phyloP scores from a whole-genome alignment of 1,140 invertebrate species.

The Macrotrachela quadricornifera region DNA sequence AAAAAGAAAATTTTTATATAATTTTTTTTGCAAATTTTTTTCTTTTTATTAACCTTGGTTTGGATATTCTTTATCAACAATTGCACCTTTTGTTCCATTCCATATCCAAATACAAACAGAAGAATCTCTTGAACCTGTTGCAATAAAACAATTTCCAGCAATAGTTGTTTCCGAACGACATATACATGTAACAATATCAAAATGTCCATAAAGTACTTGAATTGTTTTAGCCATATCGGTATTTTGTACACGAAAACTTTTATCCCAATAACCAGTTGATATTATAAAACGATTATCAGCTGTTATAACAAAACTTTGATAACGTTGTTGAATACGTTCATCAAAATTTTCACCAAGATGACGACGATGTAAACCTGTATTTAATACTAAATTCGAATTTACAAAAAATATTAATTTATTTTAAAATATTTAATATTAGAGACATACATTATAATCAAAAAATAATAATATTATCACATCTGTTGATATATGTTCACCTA shows the following conservation, averaged over 20 bases:
- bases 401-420: no score
- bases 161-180: slow-evolving; percentile 82
- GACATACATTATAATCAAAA: no score
- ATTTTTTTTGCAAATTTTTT: no score
- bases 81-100: slow-evolving; percentile 68
- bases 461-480: no score
- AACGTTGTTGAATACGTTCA: slow-evolving; percentile 69
- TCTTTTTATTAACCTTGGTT: no score
- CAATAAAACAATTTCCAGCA: slow-evolving; percentile 91
- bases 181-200: slow-evolving; percentile 88
- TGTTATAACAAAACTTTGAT: slow-evolving; percentile 86
- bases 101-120: slow-evolving; percentile 95
- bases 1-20: slow-evolving; percentile 11
- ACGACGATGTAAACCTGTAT: slow-evolving; percentile 38
- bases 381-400: slow-evolving; percentile 24
- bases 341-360: slow-evolving; percentile 71
- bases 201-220: slow-evolving; percentile 94
- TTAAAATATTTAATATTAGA: no score
- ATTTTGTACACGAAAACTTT: slow-evolving; percentile 88
- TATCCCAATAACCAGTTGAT: slow-evolving; percentile 98
- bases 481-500: no score
- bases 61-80: slow-evolving; percentile 62
- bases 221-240: slow-evolving; percentile 90
- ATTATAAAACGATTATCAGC: slow-evolving; percentile 85
- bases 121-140: slow-evolving; percentile 86